Evolutionary conservation across 2,797 vertebrate genomes (phyloP).

Genomic region (Hapalemur alaotrensis): DNA sequence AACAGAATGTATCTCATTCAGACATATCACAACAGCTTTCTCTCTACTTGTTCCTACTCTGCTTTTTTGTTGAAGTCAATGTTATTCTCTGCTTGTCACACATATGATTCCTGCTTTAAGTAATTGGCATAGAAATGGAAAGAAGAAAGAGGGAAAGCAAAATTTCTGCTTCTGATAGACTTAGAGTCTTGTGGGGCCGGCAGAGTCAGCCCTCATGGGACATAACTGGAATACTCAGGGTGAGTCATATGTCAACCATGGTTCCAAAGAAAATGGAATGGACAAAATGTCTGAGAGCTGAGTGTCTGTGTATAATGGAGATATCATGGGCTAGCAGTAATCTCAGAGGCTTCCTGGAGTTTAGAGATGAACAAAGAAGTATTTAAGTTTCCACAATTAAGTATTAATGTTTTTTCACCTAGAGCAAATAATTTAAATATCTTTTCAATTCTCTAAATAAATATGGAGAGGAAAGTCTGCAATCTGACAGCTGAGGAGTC

Average conservation of each 20-base stretch:
- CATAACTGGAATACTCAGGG: not conserved
- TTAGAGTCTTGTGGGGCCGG: not conserved
- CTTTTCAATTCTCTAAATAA: constrained; percentile 59
- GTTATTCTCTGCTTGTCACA: too few relatives aligned
- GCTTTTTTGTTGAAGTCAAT: not conserved
- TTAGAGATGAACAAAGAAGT: constrained; percentile 18
- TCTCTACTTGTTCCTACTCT: not conserved
- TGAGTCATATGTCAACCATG: not conserved
- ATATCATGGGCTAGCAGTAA: not conserved
- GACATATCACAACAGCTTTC: not conserved
- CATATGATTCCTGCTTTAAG: not conserved
- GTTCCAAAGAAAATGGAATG: not conserved
- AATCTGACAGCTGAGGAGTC: not conserved
- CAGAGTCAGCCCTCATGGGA: not conserved
- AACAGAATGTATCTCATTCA: not conserved
- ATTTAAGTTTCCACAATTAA: constrained; percentile 31
- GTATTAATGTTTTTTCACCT: constrained; percentile 13
- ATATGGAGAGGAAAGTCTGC: not conserved
- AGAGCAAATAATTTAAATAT: not conserved
- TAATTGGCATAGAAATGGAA: not conserved
- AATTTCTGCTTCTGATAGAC: not conserved
- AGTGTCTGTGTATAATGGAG: not conserved
- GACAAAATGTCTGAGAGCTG: not conserved
- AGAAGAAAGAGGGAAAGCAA: not conserved
- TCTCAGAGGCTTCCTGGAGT: not conserved